Conservation (phyloP, 2,888 invertebrate genomes). For the Ganaspis brasiliensis region DNA sequence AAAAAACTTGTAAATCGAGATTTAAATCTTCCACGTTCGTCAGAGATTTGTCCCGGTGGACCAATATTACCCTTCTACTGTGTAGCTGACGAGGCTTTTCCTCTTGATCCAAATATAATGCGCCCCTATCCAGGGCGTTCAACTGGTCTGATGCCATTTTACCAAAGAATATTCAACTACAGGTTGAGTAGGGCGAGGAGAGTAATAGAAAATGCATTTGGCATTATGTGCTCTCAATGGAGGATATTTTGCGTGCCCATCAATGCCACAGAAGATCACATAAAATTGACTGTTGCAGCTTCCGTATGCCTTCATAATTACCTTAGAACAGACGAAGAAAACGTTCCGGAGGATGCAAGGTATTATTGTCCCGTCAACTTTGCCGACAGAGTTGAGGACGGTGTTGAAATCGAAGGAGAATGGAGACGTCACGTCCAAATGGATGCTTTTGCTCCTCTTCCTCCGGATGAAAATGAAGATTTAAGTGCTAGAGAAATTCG, state of each 20-base stretch:
- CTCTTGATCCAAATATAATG: not conserved
- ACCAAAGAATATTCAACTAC: not conserved
- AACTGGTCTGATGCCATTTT: not conserved
- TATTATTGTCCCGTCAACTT: not conserved
- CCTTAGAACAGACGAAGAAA: not conserved
- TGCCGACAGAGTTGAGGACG: not conserved
- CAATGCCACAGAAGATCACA: not conserved
- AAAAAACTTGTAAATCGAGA: not conserved
- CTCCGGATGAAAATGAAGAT: not conserved
- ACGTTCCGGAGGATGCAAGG: not conserved
- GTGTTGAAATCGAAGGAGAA: conserved; percentile 1
- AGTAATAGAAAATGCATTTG: not conserved
- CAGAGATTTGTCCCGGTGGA: not conserved
- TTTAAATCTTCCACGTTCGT: not conserved
- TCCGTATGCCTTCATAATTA: not conserved
- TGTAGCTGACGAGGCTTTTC: not conserved
- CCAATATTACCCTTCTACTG: not conserved
- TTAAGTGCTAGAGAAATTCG: not conserved
- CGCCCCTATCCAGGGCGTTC: not conserved
- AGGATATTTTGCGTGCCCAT: not conserved
- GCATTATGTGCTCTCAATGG: not conserved
- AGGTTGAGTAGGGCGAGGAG: no score
- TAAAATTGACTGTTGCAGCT: not conserved
- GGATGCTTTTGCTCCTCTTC: not conserved
- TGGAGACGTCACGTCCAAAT: not conserved